phyloP scores from a whole-genome alignment of 2,113 vertebrate genomes.

The Reinhardtius hippoglossoides region DNA sequence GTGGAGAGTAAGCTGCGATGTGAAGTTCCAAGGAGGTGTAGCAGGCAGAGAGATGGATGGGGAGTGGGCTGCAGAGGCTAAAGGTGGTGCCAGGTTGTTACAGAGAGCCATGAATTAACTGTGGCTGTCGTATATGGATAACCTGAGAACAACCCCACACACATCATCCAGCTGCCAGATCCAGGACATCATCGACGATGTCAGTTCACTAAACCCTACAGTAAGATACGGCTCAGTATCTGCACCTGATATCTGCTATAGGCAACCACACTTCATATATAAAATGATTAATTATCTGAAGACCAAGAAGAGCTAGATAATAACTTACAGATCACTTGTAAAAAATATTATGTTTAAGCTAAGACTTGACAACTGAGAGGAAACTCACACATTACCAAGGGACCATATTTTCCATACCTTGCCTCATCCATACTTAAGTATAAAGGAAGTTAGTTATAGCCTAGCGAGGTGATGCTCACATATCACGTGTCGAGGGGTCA shows the following conservation, averaged over 20 bases:
- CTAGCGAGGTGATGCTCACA: neutral
- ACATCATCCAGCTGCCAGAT: constrained; percentile 18
- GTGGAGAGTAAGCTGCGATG: neutral
- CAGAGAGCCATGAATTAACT: constrained; percentile 47
- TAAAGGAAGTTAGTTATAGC: neutral
- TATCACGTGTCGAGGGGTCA: neutral
- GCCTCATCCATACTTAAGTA: too few relatives aligned
- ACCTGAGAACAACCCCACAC: constrained; percentile 47
- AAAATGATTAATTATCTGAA: too few relatives aligned
- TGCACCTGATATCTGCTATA: neutral
- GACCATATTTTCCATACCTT: too few relatives aligned
- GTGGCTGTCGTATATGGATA: constrained; percentile 41
- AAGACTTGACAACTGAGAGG: too few relatives aligned
- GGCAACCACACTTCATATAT: neutral
- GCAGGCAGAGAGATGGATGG: constrained; percentile 23
- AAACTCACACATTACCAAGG: too few relatives aligned
- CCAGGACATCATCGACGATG: constrained; percentile 18
- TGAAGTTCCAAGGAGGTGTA: constrained; percentile 7
- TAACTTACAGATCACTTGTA: neutral
- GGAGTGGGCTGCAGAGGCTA: constrained; percentile 3
- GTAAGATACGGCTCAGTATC: neutral
- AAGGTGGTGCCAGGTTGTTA: constrained; percentile 34
- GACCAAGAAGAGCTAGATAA: neutral
- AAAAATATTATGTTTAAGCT: neutral
- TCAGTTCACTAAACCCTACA: constrained; percentile 17